A percentile compares a stretch with the other conserved stretches of the same genome.
phyloP scores from a whole-genome alignment of 2,888 invertebrate genomes.

The Masnerella sp. region DNA sequence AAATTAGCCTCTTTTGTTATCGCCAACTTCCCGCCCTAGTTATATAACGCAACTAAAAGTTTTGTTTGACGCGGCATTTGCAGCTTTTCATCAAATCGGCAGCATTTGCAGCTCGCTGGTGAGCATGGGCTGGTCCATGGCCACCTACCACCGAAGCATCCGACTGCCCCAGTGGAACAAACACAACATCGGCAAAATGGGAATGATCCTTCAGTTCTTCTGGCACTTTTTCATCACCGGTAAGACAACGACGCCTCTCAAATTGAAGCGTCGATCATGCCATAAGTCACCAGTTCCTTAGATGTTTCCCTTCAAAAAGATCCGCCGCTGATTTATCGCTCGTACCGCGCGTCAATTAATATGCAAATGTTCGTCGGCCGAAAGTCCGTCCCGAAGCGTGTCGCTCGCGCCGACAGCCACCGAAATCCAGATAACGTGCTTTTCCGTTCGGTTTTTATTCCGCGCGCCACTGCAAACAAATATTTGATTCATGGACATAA shows the following conservation, averaged over 20 bases:
- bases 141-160: constrained; percentile 90
- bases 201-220: constrained; percentile 86
- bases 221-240: constrained; percentile 92
- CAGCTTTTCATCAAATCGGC: constrained; percentile 83
- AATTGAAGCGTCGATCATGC: constrained; percentile 23
- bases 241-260: constrained; percentile 72
- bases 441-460: too few species aligned
- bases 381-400: constrained; percentile 7
- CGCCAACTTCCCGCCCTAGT: too few species aligned
- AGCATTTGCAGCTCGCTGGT: constrained; percentile 88
- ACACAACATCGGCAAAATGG: constrained; percentile 85
- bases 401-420: constrained; percentile 1
- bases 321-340: constrained; percentile 47
- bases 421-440: constrained; percentile 7
- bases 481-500: too few species aligned
- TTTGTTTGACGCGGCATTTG: constrained; percentile 64
- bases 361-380: constrained; percentile 43
- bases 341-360: constrained; percentile 45
- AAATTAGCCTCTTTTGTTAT: too few species aligned
- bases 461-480: too few species aligned
- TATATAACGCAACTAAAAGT: too few species aligned
- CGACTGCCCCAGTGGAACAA: constrained; percentile 89
- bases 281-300: constrained; percentile 39
- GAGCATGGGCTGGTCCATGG: constrained; percentile 95
- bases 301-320: constrained; percentile 23